Conservation (phyloP, 2,888 invertebrate species). For the Drosophila greeni region DNA sequence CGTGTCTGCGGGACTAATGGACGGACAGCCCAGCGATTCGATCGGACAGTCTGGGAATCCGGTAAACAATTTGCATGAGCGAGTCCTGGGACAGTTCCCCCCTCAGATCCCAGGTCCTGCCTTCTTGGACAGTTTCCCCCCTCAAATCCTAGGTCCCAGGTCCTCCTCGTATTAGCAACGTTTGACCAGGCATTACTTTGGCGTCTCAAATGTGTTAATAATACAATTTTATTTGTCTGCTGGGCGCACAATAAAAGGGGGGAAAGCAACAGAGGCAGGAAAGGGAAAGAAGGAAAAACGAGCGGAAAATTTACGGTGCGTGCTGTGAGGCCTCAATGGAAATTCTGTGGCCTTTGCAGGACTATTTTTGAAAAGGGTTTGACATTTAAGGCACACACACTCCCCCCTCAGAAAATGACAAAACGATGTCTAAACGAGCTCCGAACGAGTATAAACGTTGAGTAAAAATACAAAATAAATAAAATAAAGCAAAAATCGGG, state of each 20-base stretch:
- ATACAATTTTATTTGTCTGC: constrained; percentile 69
- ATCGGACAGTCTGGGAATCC: constrained; percentile 23
- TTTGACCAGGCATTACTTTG: constrained; percentile 65
- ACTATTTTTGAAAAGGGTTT: constrained; percentile 70
- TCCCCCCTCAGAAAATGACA: constrained; percentile 57
- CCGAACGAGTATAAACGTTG: constrained; percentile 59
- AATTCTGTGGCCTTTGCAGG: constrained; percentile 46
- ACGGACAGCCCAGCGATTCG: constrained; percentile 47
- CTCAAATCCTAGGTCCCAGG: constrained; percentile 1
- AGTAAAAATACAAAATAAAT: constrained; percentile 61
- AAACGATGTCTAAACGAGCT: constrained; percentile 70
- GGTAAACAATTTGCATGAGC: constrained; percentile 59
- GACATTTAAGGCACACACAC: constrained; percentile 53
- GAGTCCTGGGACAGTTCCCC: too few species aligned
- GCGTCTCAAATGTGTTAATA: constrained; percentile 68
- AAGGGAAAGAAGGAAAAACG: constrained; percentile 34
- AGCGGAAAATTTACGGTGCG: constrained; percentile 66
- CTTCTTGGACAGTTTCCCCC: too few species aligned
- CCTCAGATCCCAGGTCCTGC: not conserved
- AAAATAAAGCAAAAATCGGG: constrained; percentile 40
- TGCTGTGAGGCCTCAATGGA: constrained; percentile 26
- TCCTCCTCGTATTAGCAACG: constrained; percentile 56
- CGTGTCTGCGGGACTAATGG: constrained; percentile 52
- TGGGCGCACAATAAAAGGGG: constrained; percentile 2
- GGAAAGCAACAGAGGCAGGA: constrained; percentile 1